Evolutionary conservation across 2,797 vertebrate genomes (phyloP).

Genomic region (Pelobates cultripes): DNA sequence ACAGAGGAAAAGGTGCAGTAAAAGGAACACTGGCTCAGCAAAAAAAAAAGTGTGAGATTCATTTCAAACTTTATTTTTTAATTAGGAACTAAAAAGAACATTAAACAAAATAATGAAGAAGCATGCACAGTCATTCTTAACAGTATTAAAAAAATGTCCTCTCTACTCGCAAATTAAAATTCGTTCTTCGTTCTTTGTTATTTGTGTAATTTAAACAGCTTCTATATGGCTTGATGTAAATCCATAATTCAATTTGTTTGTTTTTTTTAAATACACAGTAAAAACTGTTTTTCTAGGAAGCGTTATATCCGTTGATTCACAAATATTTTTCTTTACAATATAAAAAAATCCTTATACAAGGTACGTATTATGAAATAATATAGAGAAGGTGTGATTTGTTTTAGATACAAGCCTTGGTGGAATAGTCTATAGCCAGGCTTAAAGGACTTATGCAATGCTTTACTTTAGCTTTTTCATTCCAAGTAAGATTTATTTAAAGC

Average conservation of each 20-base stretch:
- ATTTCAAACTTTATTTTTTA: conserved; percentile 26
- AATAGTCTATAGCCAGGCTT: no score
- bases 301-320: no score
- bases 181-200: conserved; percentile 27
- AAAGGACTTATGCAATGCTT: conserved; percentile 5
- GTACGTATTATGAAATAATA: conserved; percentile 1
- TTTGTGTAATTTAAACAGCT: conserved; percentile 27
- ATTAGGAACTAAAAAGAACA: conserved; percentile 1
- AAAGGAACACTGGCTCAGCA: conserved; percentile 13
- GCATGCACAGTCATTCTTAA: conserved; percentile 7
- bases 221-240: conserved; percentile 20
- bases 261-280: not conserved
- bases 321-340: conserved; percentile 2
- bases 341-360: not conserved
- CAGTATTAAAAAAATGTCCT: conserved; percentile 9
- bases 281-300: not conserved
- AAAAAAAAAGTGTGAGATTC: not conserved
- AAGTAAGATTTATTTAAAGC: conserved; percentile 30
- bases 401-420: conserved; percentile 3
- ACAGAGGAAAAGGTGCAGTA: conserved; percentile 15
- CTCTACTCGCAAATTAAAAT: not conserved
- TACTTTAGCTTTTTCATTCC: not conserved
- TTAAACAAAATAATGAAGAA: not conserved
- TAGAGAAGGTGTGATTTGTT: conserved; percentile 17
- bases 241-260: conserved; percentile 29